Conservation (phyloP, 2,888 invertebrate species). For the Agrotis ipsilon region DNA sequence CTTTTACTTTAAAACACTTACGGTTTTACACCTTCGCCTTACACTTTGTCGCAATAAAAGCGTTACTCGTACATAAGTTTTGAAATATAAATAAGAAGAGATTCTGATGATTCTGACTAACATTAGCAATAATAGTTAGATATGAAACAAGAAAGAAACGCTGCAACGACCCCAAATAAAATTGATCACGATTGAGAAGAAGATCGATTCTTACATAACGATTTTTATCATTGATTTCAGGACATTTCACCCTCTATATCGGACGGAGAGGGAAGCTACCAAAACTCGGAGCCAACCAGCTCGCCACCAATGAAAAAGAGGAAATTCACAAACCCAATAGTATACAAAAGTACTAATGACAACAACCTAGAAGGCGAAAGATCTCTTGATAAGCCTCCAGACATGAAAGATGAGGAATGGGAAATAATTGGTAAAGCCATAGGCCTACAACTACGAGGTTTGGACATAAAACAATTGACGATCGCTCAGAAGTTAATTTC, state of each 20-base stretch:
- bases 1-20: background rate
- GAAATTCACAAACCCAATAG: slow-evolving; percentile 25
- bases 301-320: slow-evolving; percentile 13
- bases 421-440: slow-evolving; percentile 36
- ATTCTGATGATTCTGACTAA: too few species aligned
- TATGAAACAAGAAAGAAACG: too few species aligned
- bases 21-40: too few species aligned
- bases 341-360: slow-evolving; percentile 10
- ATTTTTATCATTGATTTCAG: slow-evolving; percentile 9
- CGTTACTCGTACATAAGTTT: too few species aligned
- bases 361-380: background rate
- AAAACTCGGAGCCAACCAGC: slow-evolving; percentile 13
- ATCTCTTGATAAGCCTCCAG: background rate
- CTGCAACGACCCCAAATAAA: too few species aligned
- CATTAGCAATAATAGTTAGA: too few species aligned
- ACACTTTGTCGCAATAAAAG: too few species aligned
- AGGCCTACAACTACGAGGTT: slow-evolving; percentile 32
- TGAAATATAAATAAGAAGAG: too few species aligned
- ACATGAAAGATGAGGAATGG: slow-evolving; percentile 30
- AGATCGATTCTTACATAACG: background rate
- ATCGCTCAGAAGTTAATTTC: slow-evolving; percentile 43
- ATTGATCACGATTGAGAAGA: too few species aligned
- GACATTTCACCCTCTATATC: background rate
- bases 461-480: slow-evolving; percentile 30
- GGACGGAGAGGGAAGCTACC: slow-evolving; percentile 25